Percentiles rank a stretch among this genome's conserved stretches.
Evolutionary conservation across 2,797 vertebrate genomes (phyloP).

Genomic region (Ateles fusciceps): DNA sequence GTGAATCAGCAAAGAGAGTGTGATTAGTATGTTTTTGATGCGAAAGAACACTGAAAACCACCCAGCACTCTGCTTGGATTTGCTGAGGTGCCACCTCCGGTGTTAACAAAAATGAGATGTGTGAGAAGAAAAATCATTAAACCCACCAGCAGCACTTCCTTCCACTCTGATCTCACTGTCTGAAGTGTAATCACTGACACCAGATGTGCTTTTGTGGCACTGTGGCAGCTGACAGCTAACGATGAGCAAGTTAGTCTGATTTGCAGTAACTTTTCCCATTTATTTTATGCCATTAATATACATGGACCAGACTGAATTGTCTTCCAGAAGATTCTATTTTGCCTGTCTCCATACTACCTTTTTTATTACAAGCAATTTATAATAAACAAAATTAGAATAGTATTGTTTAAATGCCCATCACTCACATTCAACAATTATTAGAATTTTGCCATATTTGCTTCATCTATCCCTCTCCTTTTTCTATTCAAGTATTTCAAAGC

Average conservation of each 20-base stretch:
- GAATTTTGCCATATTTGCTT: neutral
- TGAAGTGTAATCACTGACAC: constrained; percentile 15
- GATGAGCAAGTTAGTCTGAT: rapidly evolving
- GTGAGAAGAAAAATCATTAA: neutral
- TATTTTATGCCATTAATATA: neutral
- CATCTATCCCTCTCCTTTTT: neutral
- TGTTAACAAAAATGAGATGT: neutral
- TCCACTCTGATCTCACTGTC: neutral
- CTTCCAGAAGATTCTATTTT: neutral
- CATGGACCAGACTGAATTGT: constrained; percentile 10
- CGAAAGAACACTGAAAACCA: constrained; percentile 46
- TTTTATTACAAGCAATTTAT: neutral
- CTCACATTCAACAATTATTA: neutral
- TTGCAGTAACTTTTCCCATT: neutral
- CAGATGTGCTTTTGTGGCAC: neutral
- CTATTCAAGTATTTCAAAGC: neutral
- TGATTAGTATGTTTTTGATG: constrained; percentile 54
- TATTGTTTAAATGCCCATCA: neutral
- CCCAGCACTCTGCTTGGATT: constrained; percentile 47
- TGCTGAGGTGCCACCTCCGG: constrained; percentile 62
- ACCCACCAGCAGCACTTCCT: constrained; percentile 48
- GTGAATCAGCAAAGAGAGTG: constrained; percentile 57
- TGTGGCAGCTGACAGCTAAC: constrained; percentile 14
- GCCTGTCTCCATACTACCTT: neutral
- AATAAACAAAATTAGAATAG: constrained; percentile 12